Evolutionary conservation across 2,888 invertebrate genomes (phyloP).

Genomic region (Augochlorella aurata): DNA sequence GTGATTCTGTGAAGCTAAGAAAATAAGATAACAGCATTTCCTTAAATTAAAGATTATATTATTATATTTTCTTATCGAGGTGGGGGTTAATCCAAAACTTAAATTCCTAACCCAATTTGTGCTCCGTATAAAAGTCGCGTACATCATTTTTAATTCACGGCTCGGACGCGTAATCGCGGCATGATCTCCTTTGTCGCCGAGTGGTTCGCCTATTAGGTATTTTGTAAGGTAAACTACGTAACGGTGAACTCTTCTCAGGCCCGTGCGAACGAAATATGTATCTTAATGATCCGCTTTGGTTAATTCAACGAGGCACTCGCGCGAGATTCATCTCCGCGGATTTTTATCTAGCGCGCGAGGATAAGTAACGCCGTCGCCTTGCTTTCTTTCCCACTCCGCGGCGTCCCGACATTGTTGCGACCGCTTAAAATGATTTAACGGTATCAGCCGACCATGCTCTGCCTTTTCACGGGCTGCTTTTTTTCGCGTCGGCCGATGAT

Average conservation of each 20-base stretch:
- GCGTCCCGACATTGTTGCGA: slow-evolving; percentile 30
- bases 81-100: too few species aligned
- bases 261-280: slow-evolving; percentile 52
- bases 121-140: too few species aligned
- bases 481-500: neutral
- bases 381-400: slow-evolving; percentile 24
- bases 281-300: slow-evolving; percentile 54
- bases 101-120: too few species aligned
- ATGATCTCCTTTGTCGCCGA: slow-evolving; percentile 20
- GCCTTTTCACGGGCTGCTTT: neutral
- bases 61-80: too few species aligned
- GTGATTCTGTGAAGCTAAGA: too few species aligned
- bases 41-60: too few species aligned
- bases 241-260: slow-evolving; percentile 37
- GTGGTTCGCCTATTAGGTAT: slow-evolving; percentile 35
- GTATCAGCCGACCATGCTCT: slow-evolving; percentile 24
- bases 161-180: neutral
- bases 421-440: slow-evolving; percentile 49
- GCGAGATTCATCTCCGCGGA: slow-evolving; percentile 44
- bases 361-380: slow-evolving; percentile 21
- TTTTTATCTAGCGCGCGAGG: slow-evolving; percentile 44
- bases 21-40: too few species aligned
- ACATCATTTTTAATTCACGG: neutral
- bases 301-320: slow-evolving; percentile 45
- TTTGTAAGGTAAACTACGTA: slow-evolving; percentile 52